Conservation (phyloP, 2,113 vertebrate genomes). For the Butorides virescens region DNA sequence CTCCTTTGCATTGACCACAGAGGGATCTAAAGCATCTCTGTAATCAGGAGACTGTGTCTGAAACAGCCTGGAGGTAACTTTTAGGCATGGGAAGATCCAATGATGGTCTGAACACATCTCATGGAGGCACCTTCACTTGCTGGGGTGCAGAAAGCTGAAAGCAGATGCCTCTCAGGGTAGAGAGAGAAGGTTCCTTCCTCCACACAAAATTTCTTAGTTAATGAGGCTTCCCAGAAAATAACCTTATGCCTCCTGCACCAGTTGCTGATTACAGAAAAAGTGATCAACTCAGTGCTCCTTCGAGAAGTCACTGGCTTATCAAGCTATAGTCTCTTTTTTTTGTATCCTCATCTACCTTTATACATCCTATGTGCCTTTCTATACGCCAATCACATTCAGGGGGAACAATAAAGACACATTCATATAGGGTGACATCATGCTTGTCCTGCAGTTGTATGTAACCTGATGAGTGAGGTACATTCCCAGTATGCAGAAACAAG, state of each 20-base stretch:
- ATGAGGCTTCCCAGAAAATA: not conserved
- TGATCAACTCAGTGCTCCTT: not conserved
- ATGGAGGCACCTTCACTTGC: not conserved
- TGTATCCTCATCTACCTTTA: not conserved
- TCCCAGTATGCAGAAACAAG: not conserved
- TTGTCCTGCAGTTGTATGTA: not conserved
- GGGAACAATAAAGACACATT: not conserved
- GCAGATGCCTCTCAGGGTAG: not conserved
- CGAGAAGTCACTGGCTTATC: not conserved
- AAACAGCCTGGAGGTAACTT: not conserved
- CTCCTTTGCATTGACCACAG: not conserved
- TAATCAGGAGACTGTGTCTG: not conserved
- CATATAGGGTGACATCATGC: not conserved
- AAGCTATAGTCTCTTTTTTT: not conserved
- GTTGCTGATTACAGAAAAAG: not conserved
- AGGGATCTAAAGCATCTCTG: not conserved
- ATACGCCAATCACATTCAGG: not conserved
- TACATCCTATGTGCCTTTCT: not conserved
- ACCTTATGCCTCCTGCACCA: not conserved
- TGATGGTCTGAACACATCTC: accelerated
- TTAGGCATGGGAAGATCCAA: not conserved
- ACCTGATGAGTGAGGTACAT: not conserved
- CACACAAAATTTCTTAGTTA: not conserved
- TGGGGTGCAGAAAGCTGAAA: not conserved
- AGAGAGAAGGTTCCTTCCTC: not conserved